Conservation (phyloP, 2,113 vertebrate genomes). For the Mus pahari region DNA sequence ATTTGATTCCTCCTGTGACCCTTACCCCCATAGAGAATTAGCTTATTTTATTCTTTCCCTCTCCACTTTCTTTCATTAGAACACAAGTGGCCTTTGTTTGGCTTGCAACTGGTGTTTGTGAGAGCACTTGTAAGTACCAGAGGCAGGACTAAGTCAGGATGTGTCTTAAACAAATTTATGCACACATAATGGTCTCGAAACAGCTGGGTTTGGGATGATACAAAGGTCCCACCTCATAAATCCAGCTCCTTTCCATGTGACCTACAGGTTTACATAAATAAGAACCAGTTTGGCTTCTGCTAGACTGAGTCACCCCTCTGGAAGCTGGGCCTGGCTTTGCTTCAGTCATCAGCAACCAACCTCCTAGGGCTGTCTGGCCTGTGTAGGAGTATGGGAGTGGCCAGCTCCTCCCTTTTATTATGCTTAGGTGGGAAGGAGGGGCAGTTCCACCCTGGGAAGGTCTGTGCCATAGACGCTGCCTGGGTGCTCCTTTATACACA, state of each 20-base stretch:
- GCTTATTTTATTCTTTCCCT: neutral
- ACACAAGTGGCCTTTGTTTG: neutral
- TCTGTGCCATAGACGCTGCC: neutral
- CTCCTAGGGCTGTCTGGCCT: neutral
- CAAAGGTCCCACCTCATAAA: neutral
- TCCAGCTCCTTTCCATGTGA: neutral
- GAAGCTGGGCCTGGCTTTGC: slow-evolving; percentile 23
- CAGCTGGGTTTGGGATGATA: neutral
- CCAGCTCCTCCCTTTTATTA: neutral
- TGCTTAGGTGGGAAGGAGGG: slow-evolving; percentile 28
- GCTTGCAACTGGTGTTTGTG: neutral
- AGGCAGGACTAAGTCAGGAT: neutral
- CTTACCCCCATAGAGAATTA: neutral
- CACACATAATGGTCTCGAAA: neutral
- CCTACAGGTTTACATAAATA: neutral
- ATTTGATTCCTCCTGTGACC: neutral
- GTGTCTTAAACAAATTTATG: neutral
- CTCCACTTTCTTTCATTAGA: neutral
- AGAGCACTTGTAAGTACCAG: neutral
- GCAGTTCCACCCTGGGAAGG: neutral
- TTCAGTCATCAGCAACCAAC: neutral
- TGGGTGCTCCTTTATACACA: neutral
- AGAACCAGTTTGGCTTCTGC: slow-evolving; percentile 67
- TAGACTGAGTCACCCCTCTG: slow-evolving; percentile 70
- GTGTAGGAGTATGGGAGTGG: slow-evolving; percentile 28